phyloP scores from a whole-genome alignment of 2,888 invertebrate species.

The Seira ritae region DNA sequence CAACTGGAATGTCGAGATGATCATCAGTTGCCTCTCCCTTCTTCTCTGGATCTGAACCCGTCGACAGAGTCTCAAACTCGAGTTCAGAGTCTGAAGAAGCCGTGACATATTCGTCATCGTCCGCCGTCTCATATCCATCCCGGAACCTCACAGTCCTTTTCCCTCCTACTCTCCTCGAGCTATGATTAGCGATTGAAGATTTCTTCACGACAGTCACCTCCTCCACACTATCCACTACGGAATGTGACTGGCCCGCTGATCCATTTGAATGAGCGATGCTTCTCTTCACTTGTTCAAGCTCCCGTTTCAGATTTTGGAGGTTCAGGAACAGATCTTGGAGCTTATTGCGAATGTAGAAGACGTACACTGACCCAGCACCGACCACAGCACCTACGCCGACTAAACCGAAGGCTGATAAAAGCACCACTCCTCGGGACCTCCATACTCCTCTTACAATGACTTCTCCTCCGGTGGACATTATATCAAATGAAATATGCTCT shows the following conservation, averaged over 20 bases:
- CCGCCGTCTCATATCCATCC: conserved; percentile 61
- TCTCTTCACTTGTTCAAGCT: conserved; percentile 62
- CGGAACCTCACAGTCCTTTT: conserved; percentile 47
- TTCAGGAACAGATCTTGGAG: conserved; percentile 66
- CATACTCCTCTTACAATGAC: conserved; percentile 14
- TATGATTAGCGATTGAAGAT: neutral
- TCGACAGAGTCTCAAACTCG: conserved; percentile 38
- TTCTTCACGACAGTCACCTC: neutral
- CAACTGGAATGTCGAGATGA: conserved; percentile 9
- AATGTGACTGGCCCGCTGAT: neutral
- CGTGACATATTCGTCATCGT: conserved; percentile 70
- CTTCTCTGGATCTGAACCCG: too few relatives aligned
- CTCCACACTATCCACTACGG: neutral
- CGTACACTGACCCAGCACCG: conserved; percentile 68
- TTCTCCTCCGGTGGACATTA: too few relatives aligned
- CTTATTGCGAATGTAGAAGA: conserved; percentile 61
- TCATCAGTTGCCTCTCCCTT: too few relatives aligned
- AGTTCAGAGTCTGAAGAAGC: conserved; percentile 68
- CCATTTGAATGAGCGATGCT: neutral
- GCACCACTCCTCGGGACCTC: conserved; percentile 49
- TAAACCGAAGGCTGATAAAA: conserved; percentile 66
- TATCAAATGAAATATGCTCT: too few relatives aligned
- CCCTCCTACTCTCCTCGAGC: neutral
- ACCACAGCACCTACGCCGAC: conserved; percentile 68
- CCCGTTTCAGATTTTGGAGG: conserved; percentile 60